Conservation (phyloP, 2,888 invertebrate genomes). For the Actias luna region DNA sequence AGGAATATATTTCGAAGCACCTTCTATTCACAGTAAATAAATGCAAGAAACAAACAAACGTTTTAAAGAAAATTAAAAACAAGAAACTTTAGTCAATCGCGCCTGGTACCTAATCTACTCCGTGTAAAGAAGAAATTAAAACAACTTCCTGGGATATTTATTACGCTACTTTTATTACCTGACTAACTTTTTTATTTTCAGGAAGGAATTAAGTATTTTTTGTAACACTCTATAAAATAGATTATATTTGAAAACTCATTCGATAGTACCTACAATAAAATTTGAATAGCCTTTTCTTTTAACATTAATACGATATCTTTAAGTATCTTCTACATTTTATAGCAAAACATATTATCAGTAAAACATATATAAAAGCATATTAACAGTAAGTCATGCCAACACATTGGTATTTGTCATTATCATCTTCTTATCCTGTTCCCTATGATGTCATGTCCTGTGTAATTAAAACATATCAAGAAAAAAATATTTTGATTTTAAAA, state of each 20-base stretch:
- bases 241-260: background rate
- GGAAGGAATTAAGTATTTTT: constrained; percentile 49
- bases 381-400: background rate
- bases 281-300: background rate
- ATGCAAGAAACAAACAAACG: constrained; percentile 75
- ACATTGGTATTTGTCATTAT: background rate
- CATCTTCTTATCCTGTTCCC: too few species aligned
- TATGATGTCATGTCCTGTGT: too few species aligned
- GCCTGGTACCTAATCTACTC: constrained; percentile 72
- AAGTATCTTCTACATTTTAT: too few species aligned
- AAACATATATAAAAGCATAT: too few species aligned
- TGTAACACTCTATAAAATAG: constrained; percentile 6
- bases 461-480: background rate
- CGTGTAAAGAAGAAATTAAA: constrained; percentile 80
- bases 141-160: constrained; percentile 80
- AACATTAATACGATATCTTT: background rate
- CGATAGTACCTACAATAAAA: background rate
- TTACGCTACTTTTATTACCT: constrained; percentile 73
- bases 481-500: background rate
- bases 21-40: constrained; percentile 74
- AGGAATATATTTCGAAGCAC: constrained; percentile 73
- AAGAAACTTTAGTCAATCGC: constrained; percentile 78
- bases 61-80: constrained; percentile 82
- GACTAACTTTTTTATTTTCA: constrained; percentile 59
- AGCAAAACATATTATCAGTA: too few species aligned